Percentiles rank a stretch among this genome's conserved stretches.
These are phyloP conservation scores for Drosophila helvetica DNA, from an alignment of 2,888 invertebrate genomes.

Conservation along the genomic window DNA sequence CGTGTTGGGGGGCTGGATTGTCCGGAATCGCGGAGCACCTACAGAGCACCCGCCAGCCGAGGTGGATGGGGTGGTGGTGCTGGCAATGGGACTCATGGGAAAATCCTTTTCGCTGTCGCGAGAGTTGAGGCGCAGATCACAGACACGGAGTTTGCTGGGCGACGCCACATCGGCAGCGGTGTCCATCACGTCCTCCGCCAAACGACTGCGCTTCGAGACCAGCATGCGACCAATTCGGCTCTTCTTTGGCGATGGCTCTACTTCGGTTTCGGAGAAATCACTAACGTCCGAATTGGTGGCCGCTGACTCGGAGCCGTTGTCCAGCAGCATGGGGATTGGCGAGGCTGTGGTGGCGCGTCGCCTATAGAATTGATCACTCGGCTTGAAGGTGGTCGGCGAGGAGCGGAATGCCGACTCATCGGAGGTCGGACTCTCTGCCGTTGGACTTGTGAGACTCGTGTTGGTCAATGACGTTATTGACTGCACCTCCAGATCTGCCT, in stretches of 20 bases:
- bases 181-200: slow-evolving; percentile 81
- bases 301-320: slow-evolving; percentile 81
- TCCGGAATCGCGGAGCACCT: slow-evolving; percentile 60
- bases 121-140: slow-evolving; percentile 88
- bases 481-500: slow-evolving; percentile 89
- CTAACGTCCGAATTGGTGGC: slow-evolving; percentile 84
- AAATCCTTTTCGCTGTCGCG: slow-evolving; percentile 86
- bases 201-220: slow-evolving; percentile 85
- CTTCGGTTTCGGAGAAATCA: slow-evolving; percentile 88
- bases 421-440: slow-evolving; percentile 55
- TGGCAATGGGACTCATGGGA: slow-evolving; percentile 64
- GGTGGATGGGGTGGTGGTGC: slow-evolving; percentile 59
- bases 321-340: slow-evolving; percentile 82
- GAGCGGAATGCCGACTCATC: slow-evolving; percentile 81
- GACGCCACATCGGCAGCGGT: slow-evolving; percentile 86
- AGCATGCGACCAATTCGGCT: slow-evolving; percentile 83
- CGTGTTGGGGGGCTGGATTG: slow-evolving; percentile 72
- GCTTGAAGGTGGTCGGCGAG: slow-evolving; percentile 81
- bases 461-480: slow-evolving; percentile 88
- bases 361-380: slow-evolving; percentile 82
- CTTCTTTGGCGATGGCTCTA: slow-evolving; percentile 91
- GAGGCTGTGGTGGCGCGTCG: slow-evolving; percentile 81
- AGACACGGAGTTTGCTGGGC: slow-evolving; percentile 88
- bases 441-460: slow-evolving; percentile 69
- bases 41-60: slow-evolving; percentile 33